These are phyloP conservation scores for Pangasius djambal DNA, from an alignment of 2,797 vertebrate genomes.

Conservation along the genomic window DNA sequence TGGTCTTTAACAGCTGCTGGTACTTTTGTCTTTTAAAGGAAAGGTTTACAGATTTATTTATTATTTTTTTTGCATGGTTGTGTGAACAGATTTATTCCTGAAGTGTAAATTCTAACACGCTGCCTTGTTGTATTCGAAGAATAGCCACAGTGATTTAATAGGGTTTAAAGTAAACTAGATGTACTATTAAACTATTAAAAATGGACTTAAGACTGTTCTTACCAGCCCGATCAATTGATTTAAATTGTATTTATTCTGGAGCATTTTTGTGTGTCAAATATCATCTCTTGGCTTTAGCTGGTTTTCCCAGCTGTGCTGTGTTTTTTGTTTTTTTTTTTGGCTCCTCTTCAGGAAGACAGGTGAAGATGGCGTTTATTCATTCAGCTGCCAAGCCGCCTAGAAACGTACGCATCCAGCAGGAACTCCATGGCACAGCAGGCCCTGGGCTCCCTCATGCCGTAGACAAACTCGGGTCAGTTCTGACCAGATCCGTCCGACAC, in stretches of 20 bases:
- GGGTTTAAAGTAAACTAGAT: neutral
- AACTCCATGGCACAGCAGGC: slow-evolving; percentile 78
- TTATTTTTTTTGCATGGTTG: too few relatives aligned
- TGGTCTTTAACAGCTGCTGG: neutral
- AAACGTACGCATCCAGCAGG: slow-evolving; percentile 78
- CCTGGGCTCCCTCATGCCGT: slow-evolving; percentile 66
- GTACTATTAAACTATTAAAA: neutral
- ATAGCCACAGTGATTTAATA: neutral
- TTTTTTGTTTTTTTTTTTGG: neutral
- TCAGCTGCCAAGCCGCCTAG: slow-evolving; percentile 84
- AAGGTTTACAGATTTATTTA: neutral
- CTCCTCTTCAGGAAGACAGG: slow-evolving; percentile 78
- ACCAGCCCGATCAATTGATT: too few relatives aligned
- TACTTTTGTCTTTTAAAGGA: neutral
- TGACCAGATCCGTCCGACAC: slow-evolving; percentile 23
- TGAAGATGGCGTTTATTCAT: slow-evolving; percentile 86
- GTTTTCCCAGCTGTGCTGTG: slow-evolving; percentile 6
- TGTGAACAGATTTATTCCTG: neutral
- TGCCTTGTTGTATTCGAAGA: neutral
- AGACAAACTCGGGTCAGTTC: slow-evolving; percentile 73
- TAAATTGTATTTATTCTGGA: neutral
- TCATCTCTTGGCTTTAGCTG: neutral
- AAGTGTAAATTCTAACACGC: neutral
- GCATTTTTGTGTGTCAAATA: neutral
- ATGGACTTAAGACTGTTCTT: neutral